Base-by-base conservation (phyloP, 2,797 vertebrate species). In the Enteromius unitaeniatus region DNA sequence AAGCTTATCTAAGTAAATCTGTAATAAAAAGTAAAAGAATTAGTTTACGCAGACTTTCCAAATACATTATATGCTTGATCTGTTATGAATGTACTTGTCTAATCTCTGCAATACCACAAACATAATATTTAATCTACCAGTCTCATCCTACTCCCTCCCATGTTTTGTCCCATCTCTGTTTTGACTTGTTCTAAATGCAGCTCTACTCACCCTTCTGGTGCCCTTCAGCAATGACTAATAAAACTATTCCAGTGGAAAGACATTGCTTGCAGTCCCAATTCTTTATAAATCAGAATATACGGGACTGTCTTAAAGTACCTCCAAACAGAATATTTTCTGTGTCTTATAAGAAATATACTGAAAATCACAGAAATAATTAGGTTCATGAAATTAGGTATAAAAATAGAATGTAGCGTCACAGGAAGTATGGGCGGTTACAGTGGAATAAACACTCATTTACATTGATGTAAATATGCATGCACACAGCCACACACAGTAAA, bases 131-230 rank as follows among this genome's bases (percentile, higher is more conserved):
- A 73, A 60, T 81, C 42, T 37, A 49, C 40, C 7, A 0, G 21
- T 17, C 28, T 62, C 55, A 40, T 26, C 19, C 26, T 64, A 28
- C 58, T 62, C 42, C 14, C n/a, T 62, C 28, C 3, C 15, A 10
- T 19, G 45, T 64, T 51, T n/a, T 79, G 47, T 28, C 60, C 21
- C 15, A 75, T 67, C 58, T 31, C 23, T 68, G 73, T 77, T 77
- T 42, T 19, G 34, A 82, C 73, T 83, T 68, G 73, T 37, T 83
- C 17, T 45, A 77, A 45, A 68, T 31, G 69, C 42, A 26, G 31
- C 69, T 82, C 69, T 49, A 40, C 72, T 68, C 45, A 53, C 34
- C 31, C 73, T 76, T 83, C 47, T 42, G 69, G 60, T 83, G n/a
- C 62, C 17, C 37, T 67, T 75, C 6, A 6, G n/a, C 60, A 53